These are phyloP conservation scores for Melanerpes aurifrons DNA, from an alignment of 2,113 vertebrate genomes.

Conservation along the genomic window DNA sequence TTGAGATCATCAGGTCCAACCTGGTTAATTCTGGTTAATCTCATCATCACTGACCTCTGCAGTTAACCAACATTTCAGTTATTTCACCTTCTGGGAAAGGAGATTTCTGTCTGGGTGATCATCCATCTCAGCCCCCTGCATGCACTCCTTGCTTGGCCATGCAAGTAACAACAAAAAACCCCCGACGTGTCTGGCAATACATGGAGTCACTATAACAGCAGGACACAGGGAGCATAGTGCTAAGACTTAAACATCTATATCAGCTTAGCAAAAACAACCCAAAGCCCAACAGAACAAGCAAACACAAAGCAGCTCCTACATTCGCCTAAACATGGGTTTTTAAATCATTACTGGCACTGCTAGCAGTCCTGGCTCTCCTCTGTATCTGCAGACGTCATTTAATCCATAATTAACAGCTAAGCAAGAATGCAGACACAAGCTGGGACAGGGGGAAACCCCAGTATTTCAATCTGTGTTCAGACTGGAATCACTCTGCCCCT, in stretches of 20 bases:
- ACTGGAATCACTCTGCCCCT: background rate
- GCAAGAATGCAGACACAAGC: background rate
- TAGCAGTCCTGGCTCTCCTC: background rate
- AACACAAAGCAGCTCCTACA: background rate
- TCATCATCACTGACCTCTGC: too few species aligned
- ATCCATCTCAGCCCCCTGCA: background rate
- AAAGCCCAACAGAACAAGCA: too few species aligned
- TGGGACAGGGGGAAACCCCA: background rate
- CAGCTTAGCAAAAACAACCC: background rate
- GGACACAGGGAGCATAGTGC: background rate
- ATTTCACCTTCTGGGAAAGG: background rate
- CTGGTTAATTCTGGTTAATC: too few species aligned
- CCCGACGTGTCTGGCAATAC: background rate
- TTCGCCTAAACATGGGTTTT: background rate
- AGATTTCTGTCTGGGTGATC: background rate
- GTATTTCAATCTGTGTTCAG: background rate
- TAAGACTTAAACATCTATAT: background rate
- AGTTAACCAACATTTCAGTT: too few species aligned
- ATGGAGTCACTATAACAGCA: background rate
- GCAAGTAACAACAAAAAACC: background rate
- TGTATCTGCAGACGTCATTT: background rate
- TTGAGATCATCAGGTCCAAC: too few species aligned
- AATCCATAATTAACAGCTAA: background rate
- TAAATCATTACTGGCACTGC: constrained; percentile 43
- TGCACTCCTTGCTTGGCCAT: background rate